Evolutionary conservation across 2,888 invertebrate genomes (phyloP), one percentile per base, ranked within the genome.

Genomic region (Nymphalis polychloros): DNA sequence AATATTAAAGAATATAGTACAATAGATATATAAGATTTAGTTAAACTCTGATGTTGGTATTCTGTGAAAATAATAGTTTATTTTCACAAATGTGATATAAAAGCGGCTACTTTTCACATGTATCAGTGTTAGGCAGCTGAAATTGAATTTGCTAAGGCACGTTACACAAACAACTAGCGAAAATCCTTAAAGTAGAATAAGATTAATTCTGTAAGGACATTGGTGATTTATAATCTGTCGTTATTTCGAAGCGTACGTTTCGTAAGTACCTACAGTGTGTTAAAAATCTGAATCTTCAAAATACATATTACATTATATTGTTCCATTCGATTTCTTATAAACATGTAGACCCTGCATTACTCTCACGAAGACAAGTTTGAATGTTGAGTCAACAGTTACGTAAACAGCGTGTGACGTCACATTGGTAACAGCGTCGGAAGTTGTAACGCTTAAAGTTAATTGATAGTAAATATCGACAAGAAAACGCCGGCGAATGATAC

Each of bases 401-500:
- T 46, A 48, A 27, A 55, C 55, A 31, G 17, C 17, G 31, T 17
- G 7, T 31, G 55, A 17, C 31, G 31, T 8, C 55, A n/a, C n/a
- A 46, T 16, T 31, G 47, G 41, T 35, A 64, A 63, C 35, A 31
- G 31, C 31, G 55, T 53, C 46, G 53, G 46, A 71, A 63, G 59
- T 57, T 65, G 68, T 69, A 65, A 67, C 70, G 68, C 68, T 67
- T 63, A 71, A 84, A 86, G 85, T 81, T 89, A 90, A 91, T 90
- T 90, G 90, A 90, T 89, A 81, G 80, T 76, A 78, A 81, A 81
- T 82, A 88, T 89, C 84, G 88, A 87, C 88, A 89, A 89, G 87
- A 88, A 89, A 89, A 76, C 83, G 83, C 84, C 78, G 81, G 73
- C 77, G 81, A 89, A 88, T 92, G 90, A 91, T 91, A 90, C 91